Evolutionary conservation across 2,113 vertebrate species (phyloP).

Genomic region (Podilymbus podiceps): DNA sequence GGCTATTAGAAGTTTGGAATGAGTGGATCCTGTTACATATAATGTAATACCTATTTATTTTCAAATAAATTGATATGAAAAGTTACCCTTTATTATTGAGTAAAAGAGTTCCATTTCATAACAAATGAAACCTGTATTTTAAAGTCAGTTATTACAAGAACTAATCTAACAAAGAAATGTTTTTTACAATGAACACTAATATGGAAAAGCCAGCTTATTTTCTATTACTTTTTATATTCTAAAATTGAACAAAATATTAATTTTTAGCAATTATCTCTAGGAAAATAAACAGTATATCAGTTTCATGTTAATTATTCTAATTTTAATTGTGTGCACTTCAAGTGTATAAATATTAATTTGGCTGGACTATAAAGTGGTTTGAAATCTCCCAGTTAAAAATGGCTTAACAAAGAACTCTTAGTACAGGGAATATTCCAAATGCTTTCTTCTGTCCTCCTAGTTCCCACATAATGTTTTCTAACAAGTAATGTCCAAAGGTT

Average conservation of each 20-base stretch:
- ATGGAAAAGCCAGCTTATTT: rapidly evolving
- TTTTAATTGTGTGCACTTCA: not conserved
- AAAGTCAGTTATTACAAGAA: not conserved
- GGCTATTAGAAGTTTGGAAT: not conserved
- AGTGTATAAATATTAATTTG: not conserved
- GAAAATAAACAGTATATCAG: not conserved
- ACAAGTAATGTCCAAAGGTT: not conserved
- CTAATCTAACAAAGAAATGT: not conserved
- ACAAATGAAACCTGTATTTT: not conserved
- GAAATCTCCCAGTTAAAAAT: not conserved
- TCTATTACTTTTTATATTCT: not conserved
- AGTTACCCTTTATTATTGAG: not conserved
- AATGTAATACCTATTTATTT: not conserved
- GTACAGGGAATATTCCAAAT: not conserved
- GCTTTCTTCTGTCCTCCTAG: not conserved
- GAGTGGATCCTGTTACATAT: not conserved
- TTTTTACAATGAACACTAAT: not conserved
- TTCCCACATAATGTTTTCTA: not conserved
- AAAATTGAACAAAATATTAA: not conserved
- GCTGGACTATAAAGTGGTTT: not conserved
- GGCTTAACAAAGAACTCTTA: not conserved
- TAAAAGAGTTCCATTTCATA: not conserved
- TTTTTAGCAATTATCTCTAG: not conserved
- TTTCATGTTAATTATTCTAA: not conserved
- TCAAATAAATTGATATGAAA: not conserved